These are phyloP conservation scores for Drosophila atroscutellata DNA, from an alignment of 2,888 invertebrate genomes.

Conservation along the genomic window DNA sequence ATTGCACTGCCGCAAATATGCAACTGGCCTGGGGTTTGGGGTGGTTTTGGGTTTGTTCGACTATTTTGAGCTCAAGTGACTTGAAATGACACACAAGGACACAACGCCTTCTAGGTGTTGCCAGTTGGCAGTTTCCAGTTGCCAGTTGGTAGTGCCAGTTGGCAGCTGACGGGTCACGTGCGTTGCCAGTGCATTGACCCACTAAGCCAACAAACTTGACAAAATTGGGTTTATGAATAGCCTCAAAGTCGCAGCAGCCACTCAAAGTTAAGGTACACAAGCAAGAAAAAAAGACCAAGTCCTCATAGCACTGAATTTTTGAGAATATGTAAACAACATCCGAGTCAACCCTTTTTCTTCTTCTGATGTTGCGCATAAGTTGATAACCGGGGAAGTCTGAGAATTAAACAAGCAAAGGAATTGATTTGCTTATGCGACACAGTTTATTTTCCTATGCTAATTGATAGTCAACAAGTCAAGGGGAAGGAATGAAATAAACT, in stretches of 20 bases:
- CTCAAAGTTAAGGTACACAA: constrained; percentile 23
- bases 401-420: constrained; percentile 19
- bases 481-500: not conserved
- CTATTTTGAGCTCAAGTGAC: constrained; percentile 73
- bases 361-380: constrained; percentile 11
- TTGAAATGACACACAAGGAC: constrained; percentile 77
- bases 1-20: constrained; percentile 59
- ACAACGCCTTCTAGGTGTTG: constrained; percentile 51
- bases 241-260: constrained; percentile 48
- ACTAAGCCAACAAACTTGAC: constrained; percentile 50
- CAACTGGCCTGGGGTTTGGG: constrained; percentile 11
- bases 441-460: constrained; percentile 43
- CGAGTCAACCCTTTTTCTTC: constrained; percentile 15
- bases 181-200: constrained; percentile 68
- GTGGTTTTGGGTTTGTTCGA: constrained; percentile 34
- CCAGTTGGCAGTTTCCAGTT: constrained; percentile 30
- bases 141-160: constrained; percentile 34
- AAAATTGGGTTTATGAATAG: constrained; percentile 49
- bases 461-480: constrained; percentile 49
- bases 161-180: constrained; percentile 67
- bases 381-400: constrained; percentile 6
- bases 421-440: constrained; percentile 23
- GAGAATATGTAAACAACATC: constrained; percentile 29
- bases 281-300: not conserved
- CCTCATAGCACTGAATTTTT: constrained; percentile 9